phyloP scores from a whole-genome alignment of 2,888 invertebrate genomes.

The Notocelia uddmanniana region DNA sequence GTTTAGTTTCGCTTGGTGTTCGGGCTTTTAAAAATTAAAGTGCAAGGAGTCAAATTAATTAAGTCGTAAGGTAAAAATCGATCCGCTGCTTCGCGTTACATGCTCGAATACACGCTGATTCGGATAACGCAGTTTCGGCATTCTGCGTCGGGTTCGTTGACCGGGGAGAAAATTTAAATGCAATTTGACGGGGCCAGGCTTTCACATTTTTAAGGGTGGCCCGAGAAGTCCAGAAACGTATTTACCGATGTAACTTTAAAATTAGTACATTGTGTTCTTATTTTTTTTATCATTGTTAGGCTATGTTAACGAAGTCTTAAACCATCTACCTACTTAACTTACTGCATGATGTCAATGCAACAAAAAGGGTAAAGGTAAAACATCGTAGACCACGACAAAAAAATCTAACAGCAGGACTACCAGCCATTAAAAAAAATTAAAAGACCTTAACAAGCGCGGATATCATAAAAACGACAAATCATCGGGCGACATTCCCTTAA shows the following conservation, averaged over 20 bases:
- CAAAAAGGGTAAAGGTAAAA: conserved; percentile 18
- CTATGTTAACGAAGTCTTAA: background rate
- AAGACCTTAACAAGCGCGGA: conserved; percentile 50
- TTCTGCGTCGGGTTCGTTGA: conserved; percentile 41
- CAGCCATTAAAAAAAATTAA: conserved; percentile 48
- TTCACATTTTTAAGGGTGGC: conserved; percentile 17
- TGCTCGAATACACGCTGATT: conserved; percentile 63
- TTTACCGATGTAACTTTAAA: background rate
- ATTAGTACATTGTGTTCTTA: too few relatives aligned
- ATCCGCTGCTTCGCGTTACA: conserved; percentile 74
- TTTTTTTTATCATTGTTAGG: background rate
- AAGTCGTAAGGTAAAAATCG: conserved; percentile 75
- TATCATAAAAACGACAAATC: conserved; percentile 68
- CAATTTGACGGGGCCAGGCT: conserved; percentile 18
- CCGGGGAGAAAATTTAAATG: conserved; percentile 36
- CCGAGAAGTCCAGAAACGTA: background rate
- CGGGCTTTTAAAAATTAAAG: conserved; percentile 33
- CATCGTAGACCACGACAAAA: conserved; percentile 18
- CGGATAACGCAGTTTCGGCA: conserved; percentile 52
- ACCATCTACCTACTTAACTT: background rate
- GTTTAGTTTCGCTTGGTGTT: conserved; percentile 37
- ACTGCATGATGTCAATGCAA: conserved; percentile 21
- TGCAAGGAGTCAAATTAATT: conserved; percentile 68
- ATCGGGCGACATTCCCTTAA: conserved; percentile 56
- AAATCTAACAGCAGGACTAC: conserved; percentile 41